Evolutionary conservation across 2,888 invertebrate species (phyloP), one percentile per base, ranked within the genome.

Genomic region (Napeogenes sylphis): DNA sequence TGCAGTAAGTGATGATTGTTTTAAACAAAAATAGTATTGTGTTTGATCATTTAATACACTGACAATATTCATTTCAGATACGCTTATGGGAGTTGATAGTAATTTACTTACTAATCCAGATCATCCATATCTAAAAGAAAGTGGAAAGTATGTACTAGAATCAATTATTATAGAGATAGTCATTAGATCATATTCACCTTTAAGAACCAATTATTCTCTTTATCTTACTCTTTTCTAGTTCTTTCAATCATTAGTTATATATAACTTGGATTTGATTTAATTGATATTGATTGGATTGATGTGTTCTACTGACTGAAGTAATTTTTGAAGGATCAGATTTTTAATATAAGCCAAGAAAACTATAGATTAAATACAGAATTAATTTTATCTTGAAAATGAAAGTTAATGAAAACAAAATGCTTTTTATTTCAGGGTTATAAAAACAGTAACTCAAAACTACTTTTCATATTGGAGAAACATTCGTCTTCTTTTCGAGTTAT

Each of bases 381-480:
- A 0, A 0, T 21, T 21, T 21, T 21, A 1, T 21, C 21, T 21
- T 21, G 21, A 21, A 21, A 21, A 21, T 21, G 21, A 21, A 21
- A 21, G 21, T 21, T 21, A 21, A 21, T 21, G 21, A 21, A 21
- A 21, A 21, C 21, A 8, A 10, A 42, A 10, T 10, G 10, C 8
- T 42, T 42, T 35, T 35, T 35, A 35, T 70, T 71, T 5, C 70
- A 79, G 78, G 60, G 69, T 75, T 32, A 66, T 76, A 32, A 67
- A 69, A 21, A 73, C 76, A 32, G 56, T 73, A 1, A 77, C 76
- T 4, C 60, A 68, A 45, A 76, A 76, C 59, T 78, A 70, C 42
- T 79, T 75, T 55, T 76, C 78, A 0, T 76, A 76, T 60, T 79
- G 78, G 78, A 73, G 76, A 59, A 75, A 75, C 55, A 73, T 76